Conservation (phyloP, 92 coral and sea anemone genomes). For the Epizoanthus scotinus region DNA sequence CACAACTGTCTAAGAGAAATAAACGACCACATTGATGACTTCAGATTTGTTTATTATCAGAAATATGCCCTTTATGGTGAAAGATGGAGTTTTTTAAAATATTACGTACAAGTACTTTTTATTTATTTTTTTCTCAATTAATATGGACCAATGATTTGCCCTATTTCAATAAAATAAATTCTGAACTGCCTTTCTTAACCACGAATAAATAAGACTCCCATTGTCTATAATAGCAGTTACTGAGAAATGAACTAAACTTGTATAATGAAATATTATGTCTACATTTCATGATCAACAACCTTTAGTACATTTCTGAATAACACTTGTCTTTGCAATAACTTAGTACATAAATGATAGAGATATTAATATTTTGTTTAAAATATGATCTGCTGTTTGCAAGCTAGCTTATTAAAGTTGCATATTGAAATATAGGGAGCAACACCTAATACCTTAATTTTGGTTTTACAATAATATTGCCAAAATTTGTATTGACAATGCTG, state of each 20-base stretch:
- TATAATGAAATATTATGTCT: too few relatives aligned
- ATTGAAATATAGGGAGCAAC: too few relatives aligned
- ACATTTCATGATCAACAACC: too few relatives aligned
- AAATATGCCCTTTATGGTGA: constrained; percentile 8
- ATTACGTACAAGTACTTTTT: background rate
- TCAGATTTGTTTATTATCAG: constrained; percentile 26
- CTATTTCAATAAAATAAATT: constrained; percentile 21
- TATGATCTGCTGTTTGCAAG: constrained; percentile 6
- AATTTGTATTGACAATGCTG: too few relatives aligned
- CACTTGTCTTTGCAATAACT: background rate
- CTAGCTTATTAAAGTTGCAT: background rate
- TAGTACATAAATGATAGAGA: background rate
- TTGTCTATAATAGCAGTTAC: background rate
- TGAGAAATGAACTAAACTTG: background rate
- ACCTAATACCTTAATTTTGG: too few relatives aligned
- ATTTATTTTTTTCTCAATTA: background rate
- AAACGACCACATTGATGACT: background rate
- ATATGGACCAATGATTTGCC: background rate
- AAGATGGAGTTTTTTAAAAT: constrained; percentile 6
- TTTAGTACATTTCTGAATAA: background rate
- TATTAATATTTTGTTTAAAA: constrained; percentile 1
- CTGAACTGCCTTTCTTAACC: background rate
- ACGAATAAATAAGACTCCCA: background rate
- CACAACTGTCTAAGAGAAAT: background rate
- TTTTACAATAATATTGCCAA: too few relatives aligned